Conservation (phyloP, 2,888 invertebrate species). For the Microctonus hyperodae region DNA sequence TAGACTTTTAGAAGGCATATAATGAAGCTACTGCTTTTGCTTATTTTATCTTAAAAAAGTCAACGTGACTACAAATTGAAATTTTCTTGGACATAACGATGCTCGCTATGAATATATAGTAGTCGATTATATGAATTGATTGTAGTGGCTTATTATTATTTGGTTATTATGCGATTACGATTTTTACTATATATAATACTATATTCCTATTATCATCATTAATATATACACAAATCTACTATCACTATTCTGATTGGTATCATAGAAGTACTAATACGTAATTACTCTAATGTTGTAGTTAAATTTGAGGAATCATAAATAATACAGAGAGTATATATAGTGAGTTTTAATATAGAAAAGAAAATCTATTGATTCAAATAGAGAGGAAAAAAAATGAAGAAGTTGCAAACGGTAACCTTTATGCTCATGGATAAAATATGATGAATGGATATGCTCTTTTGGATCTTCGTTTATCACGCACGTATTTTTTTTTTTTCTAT, state of each 20-base stretch:
- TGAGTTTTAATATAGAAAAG: background rate
- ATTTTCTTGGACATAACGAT: background rate
- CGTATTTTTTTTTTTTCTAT: background rate
- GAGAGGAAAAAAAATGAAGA: background rate
- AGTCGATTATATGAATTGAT: slow-evolving; percentile 10
- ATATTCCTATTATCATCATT: background rate
- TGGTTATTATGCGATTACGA: background rate
- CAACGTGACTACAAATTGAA: background rate
- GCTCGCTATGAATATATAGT: slow-evolving; percentile 7
- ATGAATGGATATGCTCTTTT: background rate
- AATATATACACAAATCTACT: background rate
- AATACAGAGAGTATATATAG: background rate
- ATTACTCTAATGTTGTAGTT: slow-evolving; percentile 4
- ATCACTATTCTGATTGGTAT: background rate
- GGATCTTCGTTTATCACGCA: background rate
- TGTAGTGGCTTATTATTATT: slow-evolving; percentile 5
- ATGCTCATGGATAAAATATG: background rate
- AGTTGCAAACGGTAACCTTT: background rate
- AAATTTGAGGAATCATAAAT: background rate
- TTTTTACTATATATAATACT: background rate
- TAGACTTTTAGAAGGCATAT: too few species aligned
- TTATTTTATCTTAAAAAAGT: background rate
- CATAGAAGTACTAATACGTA: too few species aligned
- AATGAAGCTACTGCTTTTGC: background rate
- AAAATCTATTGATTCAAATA: background rate